Evolutionary conservation across 1,140 invertebrate genomes (phyloP), one percentile per base, ranked within the genome.

Genomic region (Archegozetes longisetosus): DNA sequence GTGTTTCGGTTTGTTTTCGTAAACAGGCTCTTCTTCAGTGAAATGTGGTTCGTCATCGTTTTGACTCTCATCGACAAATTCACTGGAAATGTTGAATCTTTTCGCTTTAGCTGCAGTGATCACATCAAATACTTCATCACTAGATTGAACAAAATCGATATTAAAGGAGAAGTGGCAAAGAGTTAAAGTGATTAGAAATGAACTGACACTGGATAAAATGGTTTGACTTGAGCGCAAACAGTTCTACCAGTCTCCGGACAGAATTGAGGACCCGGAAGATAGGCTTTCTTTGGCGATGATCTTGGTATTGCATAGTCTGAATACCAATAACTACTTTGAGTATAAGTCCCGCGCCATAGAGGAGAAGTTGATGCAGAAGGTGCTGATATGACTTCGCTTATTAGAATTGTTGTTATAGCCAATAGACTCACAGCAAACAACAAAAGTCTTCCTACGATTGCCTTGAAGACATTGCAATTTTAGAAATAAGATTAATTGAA

Each of bases 181-280:
- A 46, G 9, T 46, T 46, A 46, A 46, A 46, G n/a, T n/a, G n/a
- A 46, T 12, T 14, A n/a, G 32, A 57, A 9, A 23, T 52, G 14
- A n/a, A 57, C 24, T 50, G 27, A 12, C 23, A 6, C 9, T 26
- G 56, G 56, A 29, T 62, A 61, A 47, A 54, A 32, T 9, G 61
- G 56, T 22, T 55, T 24, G 20, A 65, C 64, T n/a, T 64, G 58
- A 4, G 61, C 61, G 53, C 67, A 68, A 17, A 68, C 55, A 1
- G 67, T 68, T 12, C 65, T 24, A 3, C 67, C 67, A 2, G 66
- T 66, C 20, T 68, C 66, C 1, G 67, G 67, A 47, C 67, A 68
- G 26, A 62, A 62, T 32, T 62, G 66, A 20, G 65, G 65, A 2
- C 49, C 53, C 0, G 67, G 67, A 0, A 64, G 46, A 50, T 63